phyloP scores from a whole-genome alignment of 2,797 vertebrate species.

The Chanos chanos region DNA sequence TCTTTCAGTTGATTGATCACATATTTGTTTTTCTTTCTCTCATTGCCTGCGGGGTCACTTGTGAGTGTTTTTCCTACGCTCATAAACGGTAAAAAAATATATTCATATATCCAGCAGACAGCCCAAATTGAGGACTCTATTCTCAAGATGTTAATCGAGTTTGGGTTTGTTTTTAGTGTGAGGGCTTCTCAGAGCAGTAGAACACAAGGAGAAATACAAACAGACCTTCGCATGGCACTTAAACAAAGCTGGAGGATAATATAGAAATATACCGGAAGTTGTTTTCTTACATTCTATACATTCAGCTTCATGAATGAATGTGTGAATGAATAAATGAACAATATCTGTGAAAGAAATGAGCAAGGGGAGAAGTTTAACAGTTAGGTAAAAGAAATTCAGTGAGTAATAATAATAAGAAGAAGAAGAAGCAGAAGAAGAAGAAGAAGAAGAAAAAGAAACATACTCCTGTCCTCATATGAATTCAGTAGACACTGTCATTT shows the following conservation, averaged over 20 bases:
- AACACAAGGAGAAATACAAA: slow-evolving; percentile 13
- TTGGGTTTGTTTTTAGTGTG: slow-evolving; percentile 30
- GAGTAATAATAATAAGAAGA: too few species aligned
- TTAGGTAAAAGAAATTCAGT: too few species aligned
- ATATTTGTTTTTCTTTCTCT: slow-evolving; percentile 18
- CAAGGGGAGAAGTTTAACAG: too few species aligned
- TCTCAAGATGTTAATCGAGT: slow-evolving; percentile 44
- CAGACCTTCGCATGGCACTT: too few species aligned
- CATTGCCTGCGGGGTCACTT: slow-evolving; percentile 20
- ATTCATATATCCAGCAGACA: slow-evolving; percentile 39
- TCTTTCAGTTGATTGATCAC: slow-evolving; percentile 23
- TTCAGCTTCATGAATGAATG: neutral
- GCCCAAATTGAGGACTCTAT: slow-evolving; percentile 33
- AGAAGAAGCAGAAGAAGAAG: too few species aligned
- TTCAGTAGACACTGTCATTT: too few species aligned
- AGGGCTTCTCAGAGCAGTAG: slow-evolving; percentile 26
- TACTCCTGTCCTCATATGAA: neutral
- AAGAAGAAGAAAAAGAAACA: neutral
- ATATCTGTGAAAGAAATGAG: too few species aligned
- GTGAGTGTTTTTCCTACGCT: slow-evolving; percentile 28
- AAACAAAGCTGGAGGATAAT: neutral
- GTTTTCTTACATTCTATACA: too few species aligned
- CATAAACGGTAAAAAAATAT: slow-evolving; percentile 45
- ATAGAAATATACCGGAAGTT: too few species aligned
- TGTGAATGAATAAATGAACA: neutral